Evolutionary conservation across 2,113 vertebrate genomes (phyloP), one percentile per base, ranked within the genome.

Genomic region (Hystrix cristata): DNA sequence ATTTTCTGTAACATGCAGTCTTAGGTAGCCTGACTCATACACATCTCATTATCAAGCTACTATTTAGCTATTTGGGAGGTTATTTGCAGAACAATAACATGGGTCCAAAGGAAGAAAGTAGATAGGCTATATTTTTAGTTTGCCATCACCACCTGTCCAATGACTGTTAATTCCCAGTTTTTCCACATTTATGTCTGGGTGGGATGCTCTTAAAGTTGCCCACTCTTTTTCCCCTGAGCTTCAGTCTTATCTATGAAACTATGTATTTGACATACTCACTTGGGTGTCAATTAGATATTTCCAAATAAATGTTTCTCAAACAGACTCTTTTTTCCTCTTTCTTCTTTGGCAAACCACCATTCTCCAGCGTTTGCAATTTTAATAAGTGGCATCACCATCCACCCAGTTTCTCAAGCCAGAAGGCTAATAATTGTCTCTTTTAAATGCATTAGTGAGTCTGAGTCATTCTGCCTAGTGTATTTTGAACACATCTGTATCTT

Each of bases 271-370:
- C 23, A 60, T 93, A 85, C 18, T 72, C 48, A 92, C 23, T 38
- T 87, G 34, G 9, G 46, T 92, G 53, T 59, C 76, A 87, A n/a
- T 27, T 57, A 67, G 3, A 15, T 71, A 21, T 92, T 96, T 92
- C 29, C 94, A 76, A 92, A 74, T 80, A 65, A 92, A 67, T 59
- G 53, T 46, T 95, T 87, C 34, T 29, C 34, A 71, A 43, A 86
- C 21, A 65, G n/a, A 87, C 89, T 79, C 19, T 29, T 97, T 94
- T 43, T 46, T 90, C 72, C 23, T 93, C 53, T n/a, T 46, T 84
- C 43, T 90, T 15, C n/a, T 6, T 87, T 79, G 51, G 72, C 34
- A 62, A 90, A 92, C 31, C 11, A 69, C 43, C 31, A 67, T 51
- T 94, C 29, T 15, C 48, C 43, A 92, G 51, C 21, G 7, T 87